Evolutionary conservation across 1,140 invertebrate genomes (phyloP).

Genomic region (Camponotus pennsylvanicus): DNA sequence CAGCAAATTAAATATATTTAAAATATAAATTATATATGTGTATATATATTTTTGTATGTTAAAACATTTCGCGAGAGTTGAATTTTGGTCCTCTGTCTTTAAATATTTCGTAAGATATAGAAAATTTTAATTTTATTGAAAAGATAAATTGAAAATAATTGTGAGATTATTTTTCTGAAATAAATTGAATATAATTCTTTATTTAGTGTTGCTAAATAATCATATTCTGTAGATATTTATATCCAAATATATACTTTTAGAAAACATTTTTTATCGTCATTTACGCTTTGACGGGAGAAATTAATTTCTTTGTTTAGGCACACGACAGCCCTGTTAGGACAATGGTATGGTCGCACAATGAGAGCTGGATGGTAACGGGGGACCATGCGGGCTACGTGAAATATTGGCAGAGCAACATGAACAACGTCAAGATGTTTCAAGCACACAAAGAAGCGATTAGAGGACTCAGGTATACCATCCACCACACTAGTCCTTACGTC

Average conservation of each 20-base stretch:
- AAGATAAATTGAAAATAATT: too few relatives aligned
- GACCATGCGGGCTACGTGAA: slow-evolving; percentile 99
- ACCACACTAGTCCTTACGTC: slow-evolving; percentile 85
- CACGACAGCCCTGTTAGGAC: slow-evolving; percentile 99
- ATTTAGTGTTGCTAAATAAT: not conserved
- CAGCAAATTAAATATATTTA: not conserved
- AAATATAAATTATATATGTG: not conserved
- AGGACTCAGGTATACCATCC: slow-evolving; percentile 95
- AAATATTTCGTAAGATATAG: not conserved
- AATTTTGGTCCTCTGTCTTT: not conserved
- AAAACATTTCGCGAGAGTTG: not conserved
- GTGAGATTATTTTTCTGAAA: too few relatives aligned
- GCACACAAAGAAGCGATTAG: slow-evolving; percentile 99
- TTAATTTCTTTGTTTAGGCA: slow-evolving; percentile 89
- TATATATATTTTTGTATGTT: not conserved
- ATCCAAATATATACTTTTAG: not conserved
- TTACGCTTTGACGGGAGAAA: slow-evolving; percentile 8
- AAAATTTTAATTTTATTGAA: not conserved
- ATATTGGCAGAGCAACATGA: slow-evolving; percentile 99
- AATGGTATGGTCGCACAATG: slow-evolving; percentile 99
- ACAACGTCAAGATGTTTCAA: slow-evolving; percentile 99
- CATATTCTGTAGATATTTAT: not conserved
- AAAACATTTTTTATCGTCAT: not conserved
- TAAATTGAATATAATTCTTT: not conserved
- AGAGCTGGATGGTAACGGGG: slow-evolving; percentile 99